phyloP scores from a whole-genome alignment of 2,113 vertebrate species.

The Corydoras maculifer region DNA sequence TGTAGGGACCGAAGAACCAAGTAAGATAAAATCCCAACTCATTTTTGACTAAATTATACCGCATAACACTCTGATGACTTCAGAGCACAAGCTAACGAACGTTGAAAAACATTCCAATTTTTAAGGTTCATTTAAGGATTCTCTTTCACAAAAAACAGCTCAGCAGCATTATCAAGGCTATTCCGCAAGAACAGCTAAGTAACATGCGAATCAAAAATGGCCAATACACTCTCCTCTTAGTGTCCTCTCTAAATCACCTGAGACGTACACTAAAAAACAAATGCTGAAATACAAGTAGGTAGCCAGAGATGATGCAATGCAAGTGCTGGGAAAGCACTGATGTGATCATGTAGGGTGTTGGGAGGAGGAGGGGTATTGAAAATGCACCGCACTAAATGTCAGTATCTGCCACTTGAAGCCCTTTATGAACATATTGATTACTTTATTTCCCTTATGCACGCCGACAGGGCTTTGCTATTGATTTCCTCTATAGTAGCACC shows the following conservation, averaged over 20 bases:
- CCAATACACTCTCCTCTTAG: too few relatives aligned
- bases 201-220: too few relatives aligned
- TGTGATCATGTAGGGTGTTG: constrained; percentile 17
- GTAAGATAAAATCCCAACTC: constrained; percentile 32
- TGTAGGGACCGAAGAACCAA: constrained; percentile 16
- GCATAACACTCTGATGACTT: constrained; percentile 21
- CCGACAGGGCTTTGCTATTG: constrained; percentile 33
- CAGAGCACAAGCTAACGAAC: neutral
- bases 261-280: neutral
- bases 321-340: neutral
- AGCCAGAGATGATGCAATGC: neutral
- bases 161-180: too few relatives aligned
- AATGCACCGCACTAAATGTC: constrained; percentile 3
- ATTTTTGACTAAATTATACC: constrained; percentile 29
- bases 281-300: constrained; percentile 7
- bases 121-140: too few relatives aligned
- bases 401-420: constrained; percentile 27
- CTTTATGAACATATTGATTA: constrained; percentile 40
- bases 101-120: too few relatives aligned
- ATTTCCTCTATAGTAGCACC: constrained; percentile 22
- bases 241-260: too few relatives aligned
- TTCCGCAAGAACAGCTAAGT: too few relatives aligned
- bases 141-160: too few relatives aligned
- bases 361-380: neutral
- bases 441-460: constrained; percentile 40